Conservation (phyloP, 1,140 invertebrate genomes). For the Drosophila sucinea region DNA sequence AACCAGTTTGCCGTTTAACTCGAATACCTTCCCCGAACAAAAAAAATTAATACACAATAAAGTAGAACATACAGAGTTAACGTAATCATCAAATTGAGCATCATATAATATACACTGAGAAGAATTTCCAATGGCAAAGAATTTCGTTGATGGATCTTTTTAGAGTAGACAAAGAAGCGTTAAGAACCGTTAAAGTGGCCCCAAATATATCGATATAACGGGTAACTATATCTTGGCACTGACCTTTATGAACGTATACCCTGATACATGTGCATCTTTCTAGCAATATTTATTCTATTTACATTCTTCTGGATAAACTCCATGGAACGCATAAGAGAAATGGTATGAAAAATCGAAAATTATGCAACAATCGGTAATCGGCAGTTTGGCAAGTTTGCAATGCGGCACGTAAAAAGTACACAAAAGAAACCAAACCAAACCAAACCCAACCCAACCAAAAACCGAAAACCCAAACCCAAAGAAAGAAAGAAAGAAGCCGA, state of each 20-base stretch:
- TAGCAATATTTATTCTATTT: too few relatives aligned
- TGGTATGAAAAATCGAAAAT: background rate
- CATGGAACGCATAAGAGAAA: background rate
- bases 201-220: too few relatives aligned
- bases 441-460: background rate
- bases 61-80: constrained; percentile 1
- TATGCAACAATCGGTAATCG: constrained; percentile 10
- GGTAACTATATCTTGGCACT: too few relatives aligned
- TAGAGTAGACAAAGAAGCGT: too few relatives aligned
- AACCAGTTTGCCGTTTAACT: background rate
- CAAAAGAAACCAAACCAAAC: background rate
- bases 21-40: background rate
- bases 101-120: too few relatives aligned
- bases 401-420: constrained; percentile 11
- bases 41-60: too few relatives aligned
- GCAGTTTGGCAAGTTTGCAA: constrained; percentile 1
- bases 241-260: too few relatives aligned
- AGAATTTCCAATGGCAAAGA: too few relatives aligned
- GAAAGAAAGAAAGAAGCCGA: constrained; percentile 5
- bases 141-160: too few relatives aligned
- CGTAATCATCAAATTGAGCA: too few relatives aligned
- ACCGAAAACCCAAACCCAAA: background rate
- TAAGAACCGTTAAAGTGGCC: too few relatives aligned
- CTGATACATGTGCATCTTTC: too few relatives aligned
- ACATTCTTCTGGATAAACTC: background rate